A percentile compares a stretch with the other conserved stretches of the same genome.
phyloP scores from a whole-genome alignment of 2,797 vertebrate genomes.

The Clarias fuscus region DNA sequence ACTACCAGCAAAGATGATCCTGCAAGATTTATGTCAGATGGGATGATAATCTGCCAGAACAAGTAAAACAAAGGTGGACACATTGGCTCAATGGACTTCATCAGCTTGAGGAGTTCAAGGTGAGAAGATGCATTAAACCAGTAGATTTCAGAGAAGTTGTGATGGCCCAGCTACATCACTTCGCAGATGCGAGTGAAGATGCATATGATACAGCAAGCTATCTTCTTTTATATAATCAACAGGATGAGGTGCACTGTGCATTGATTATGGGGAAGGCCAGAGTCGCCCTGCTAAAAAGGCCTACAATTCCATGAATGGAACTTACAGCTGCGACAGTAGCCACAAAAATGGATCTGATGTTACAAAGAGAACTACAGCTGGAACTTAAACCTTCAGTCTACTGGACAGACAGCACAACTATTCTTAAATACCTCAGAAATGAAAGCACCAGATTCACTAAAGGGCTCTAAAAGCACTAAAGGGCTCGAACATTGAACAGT shows the following conservation, averaged over 20 bases:
- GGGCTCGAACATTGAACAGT: background rate
- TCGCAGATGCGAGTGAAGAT: background rate
- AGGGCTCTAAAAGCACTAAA: background rate
- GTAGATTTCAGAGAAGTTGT: too few relatives aligned
- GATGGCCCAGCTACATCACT: background rate
- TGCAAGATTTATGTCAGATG: conserved; percentile 29
- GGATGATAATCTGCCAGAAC: background rate
- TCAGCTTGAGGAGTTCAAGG: background rate
- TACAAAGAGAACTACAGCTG: background rate
- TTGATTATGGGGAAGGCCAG: too few relatives aligned
- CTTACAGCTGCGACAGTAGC: background rate
- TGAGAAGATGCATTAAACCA: background rate
- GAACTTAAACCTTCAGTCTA: background rate
- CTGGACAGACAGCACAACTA: background rate
- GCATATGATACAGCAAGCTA: background rate
- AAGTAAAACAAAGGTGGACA: background rate
- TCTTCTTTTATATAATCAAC: too few relatives aligned
- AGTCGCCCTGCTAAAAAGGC: too few relatives aligned
- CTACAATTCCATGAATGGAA: too few relatives aligned
- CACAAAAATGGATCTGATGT: background rate
- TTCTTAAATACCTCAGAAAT: background rate
- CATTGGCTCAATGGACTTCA: background rate
- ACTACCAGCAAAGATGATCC: conserved; percentile 12
- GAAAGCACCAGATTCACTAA: background rate
- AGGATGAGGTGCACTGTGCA: too few relatives aligned